These are phyloP conservation scores for Bicyclus anynana DNA, from an alignment of 1,140 invertebrate genomes.

Conservation along the genomic window DNA sequence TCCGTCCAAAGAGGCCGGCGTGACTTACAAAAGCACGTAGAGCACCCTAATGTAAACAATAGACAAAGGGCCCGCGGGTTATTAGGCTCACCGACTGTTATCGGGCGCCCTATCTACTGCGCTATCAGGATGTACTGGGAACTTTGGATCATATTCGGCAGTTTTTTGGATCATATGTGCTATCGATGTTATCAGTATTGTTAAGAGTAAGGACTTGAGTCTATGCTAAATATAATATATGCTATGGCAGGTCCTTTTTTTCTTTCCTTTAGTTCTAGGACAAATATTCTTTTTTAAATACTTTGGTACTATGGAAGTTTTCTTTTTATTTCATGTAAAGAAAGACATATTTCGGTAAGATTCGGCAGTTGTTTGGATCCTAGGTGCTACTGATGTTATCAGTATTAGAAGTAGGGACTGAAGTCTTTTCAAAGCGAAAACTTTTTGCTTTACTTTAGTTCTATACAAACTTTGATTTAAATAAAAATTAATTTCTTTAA, in stretches of 20 bases:
- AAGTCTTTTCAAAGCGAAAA: too few relatives aligned
- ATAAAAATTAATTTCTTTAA: too few relatives aligned
- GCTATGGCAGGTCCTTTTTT: too few relatives aligned
- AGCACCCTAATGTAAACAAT: conserved; percentile 69
- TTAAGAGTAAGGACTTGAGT: too few relatives aligned
- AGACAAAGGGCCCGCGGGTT: conserved; percentile 61
- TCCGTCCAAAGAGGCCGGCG: conserved; percentile 60
- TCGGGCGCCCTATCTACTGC: conserved; percentile 29
- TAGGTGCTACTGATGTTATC: conserved; percentile 26
- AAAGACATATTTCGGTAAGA: conserved; percentile 33
- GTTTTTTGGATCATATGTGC: conserved; percentile 42
- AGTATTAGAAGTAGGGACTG: too few relatives aligned
- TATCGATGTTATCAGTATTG: conserved; percentile 3
- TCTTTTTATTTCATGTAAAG: too few relatives aligned
- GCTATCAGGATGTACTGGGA: conserved; percentile 35
- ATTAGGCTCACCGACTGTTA: conserved; percentile 58
- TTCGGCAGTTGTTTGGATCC: conserved; percentile 41
- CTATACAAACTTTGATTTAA: too few relatives aligned
- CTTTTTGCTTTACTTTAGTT: too few relatives aligned
- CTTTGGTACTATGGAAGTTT: too few relatives aligned
- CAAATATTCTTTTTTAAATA: too few relatives aligned
- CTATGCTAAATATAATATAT: too few relatives aligned
- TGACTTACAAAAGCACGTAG: conserved; percentile 67
- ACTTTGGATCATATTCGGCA: conserved; percentile 38
- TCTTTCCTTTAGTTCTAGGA: too few relatives aligned